These are phyloP conservation scores for Drymodes brunneopygia DNA, from an alignment of 2,113 vertebrate species.

Conservation along the genomic window DNA sequence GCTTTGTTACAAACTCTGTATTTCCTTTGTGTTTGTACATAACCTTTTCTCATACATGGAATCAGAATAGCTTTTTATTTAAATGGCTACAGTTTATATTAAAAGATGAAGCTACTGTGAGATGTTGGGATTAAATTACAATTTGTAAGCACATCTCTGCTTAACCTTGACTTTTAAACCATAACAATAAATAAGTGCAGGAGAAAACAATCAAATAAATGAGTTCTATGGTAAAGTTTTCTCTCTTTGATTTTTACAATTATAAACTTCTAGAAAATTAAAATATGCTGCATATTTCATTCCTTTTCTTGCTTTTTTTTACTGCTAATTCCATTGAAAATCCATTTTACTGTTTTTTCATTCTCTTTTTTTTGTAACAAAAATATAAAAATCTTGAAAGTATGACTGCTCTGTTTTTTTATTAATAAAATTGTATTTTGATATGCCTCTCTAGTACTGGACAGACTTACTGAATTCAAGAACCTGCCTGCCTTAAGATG, in stretches of 20 bases:
- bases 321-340: neutral
- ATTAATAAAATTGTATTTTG: too few relatives aligned
- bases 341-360: neutral
- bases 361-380: neutral
- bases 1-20: neutral
- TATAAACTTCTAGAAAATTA: neutral
- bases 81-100: neutral
- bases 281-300: neutral
- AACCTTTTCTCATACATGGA: neutral
- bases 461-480: slow-evolving; percentile 3
- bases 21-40: neutral
- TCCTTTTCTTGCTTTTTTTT: neutral
- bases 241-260: neutral
- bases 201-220: neutral
- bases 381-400: too few relatives aligned
- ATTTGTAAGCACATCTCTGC: neutral
- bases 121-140: neutral
- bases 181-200: neutral
- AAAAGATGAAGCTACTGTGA: neutral
- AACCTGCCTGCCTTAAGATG: neutral
- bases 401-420: too few relatives aligned
- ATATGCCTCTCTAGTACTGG: neutral
- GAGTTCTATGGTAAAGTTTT: neutral
- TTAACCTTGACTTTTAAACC: neutral
- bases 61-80: neutral